Conservation (phyloP, 2,888 invertebrate species). For the Nematopogon swammerdamellus region DNA sequence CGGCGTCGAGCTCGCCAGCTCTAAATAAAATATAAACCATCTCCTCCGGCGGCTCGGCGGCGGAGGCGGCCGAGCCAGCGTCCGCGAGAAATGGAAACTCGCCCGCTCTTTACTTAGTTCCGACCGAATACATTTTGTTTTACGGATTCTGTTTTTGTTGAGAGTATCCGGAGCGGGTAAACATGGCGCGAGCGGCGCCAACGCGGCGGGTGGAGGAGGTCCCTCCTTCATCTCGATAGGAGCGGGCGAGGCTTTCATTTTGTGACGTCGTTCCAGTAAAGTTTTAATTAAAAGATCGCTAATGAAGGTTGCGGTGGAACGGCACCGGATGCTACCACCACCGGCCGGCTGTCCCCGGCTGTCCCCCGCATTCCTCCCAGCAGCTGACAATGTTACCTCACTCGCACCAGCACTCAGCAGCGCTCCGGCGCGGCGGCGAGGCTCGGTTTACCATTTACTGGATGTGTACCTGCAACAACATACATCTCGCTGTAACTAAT, state of each 20-base stretch:
- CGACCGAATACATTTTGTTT: not conserved
- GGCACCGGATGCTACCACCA: too few species aligned
- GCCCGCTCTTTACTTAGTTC: not conserved
- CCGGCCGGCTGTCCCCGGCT: not conserved
- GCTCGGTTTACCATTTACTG: too few species aligned
- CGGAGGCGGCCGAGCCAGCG: too few species aligned
- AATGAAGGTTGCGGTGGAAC: not conserved
- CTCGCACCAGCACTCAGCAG: too few species aligned
- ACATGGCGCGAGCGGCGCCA: not conserved
- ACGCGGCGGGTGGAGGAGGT: too few species aligned
- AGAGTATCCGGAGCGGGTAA: too few species aligned
- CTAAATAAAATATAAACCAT: slow-evolving; percentile 24
- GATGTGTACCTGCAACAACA: too few species aligned
- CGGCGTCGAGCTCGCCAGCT: slow-evolving; percentile 12
- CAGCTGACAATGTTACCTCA: too few species aligned
- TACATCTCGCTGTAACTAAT: too few species aligned
- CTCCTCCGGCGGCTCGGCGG: too few species aligned
- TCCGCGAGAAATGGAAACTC: not conserved
- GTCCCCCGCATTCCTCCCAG: too few species aligned
- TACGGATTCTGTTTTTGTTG: not conserved
- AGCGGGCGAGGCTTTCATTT: not conserved
- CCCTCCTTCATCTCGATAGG: not conserved
- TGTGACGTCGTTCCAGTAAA: not conserved
- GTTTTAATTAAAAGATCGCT: not conserved
- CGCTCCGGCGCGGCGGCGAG: too few species aligned